Percentiles rank a stretch among this genome's conserved stretches.
Evolutionary conservation across 2,797 vertebrate genomes (phyloP).

Genomic region (Squalus acanthias): DNA sequence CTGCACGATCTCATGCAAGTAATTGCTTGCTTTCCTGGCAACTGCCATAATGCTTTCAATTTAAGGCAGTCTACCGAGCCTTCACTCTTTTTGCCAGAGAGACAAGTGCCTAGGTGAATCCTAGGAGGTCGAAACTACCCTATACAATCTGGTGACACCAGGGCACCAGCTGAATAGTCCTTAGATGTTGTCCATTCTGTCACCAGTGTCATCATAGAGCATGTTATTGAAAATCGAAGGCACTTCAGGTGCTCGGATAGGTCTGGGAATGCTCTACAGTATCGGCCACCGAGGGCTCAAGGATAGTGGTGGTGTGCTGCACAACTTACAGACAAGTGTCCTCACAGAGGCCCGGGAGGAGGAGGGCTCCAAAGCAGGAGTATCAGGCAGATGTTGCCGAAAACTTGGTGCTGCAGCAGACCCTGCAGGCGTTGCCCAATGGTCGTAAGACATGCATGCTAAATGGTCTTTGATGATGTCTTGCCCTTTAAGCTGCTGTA

Average conservation of each 20-base stretch:
- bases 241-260: background rate
- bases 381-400: background rate
- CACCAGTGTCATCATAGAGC: background rate
- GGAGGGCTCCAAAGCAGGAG: background rate
- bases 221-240: background rate
- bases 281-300: background rate
- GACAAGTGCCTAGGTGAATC: background rate
- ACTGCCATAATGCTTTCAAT: too few relatives aligned
- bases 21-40: background rate
- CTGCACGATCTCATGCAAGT: background rate
- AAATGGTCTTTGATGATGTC: background rate
- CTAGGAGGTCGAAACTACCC: too few relatives aligned
- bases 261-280: background rate
- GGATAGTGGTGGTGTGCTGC: background rate
- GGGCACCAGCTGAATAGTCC: background rate
- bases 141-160: background rate
- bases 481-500: background rate
- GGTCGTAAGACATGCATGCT: background rate
- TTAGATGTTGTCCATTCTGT: background rate
- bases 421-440: background rate
- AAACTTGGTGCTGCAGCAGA: background rate
- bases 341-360: background rate
- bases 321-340: background rate
- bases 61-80: too few relatives aligned
- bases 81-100: background rate